phyloP scores from a whole-genome alignment of 2,888 invertebrate genomes.

The Philopedon plagiatum region DNA sequence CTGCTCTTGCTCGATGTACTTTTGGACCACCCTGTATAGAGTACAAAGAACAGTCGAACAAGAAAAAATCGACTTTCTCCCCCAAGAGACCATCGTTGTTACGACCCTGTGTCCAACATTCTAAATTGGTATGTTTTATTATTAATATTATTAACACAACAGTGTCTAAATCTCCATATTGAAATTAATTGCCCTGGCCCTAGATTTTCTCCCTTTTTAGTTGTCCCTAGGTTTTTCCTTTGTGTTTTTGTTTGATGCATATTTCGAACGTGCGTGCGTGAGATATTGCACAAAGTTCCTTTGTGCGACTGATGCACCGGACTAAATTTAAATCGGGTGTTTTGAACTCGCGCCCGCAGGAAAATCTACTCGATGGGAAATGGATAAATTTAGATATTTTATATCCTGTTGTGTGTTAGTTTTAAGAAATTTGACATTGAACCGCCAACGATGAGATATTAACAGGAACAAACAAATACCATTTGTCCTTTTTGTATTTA shows the following conservation, averaged over 20 bases:
- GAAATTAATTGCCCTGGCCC: too few species aligned
- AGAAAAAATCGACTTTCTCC: too few species aligned
- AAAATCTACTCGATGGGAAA: slow-evolving; percentile 30
- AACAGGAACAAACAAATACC: slow-evolving; percentile 31
- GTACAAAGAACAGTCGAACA: too few species aligned
- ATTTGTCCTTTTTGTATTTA: neutral
- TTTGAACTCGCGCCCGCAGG: slow-evolving; percentile 42
- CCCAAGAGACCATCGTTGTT: too few species aligned
- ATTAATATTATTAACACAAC: too few species aligned
- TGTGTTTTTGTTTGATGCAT: neutral
- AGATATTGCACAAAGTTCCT: slow-evolving; percentile 34
- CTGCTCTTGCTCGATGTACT: too few species aligned
- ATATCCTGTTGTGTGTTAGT: slow-evolving; percentile 39
- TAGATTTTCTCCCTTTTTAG: too few species aligned
- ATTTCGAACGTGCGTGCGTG: neutral
- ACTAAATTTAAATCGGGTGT: slow-evolving; percentile 47
- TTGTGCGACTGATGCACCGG: slow-evolving; percentile 37
- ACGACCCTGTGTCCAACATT: too few species aligned
- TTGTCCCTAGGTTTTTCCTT: too few species aligned
- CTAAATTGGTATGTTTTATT: too few species aligned
- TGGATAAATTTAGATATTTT: slow-evolving; percentile 43
- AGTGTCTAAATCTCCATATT: too few species aligned
- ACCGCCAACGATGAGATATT: slow-evolving; percentile 33
- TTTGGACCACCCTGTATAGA: too few species aligned
- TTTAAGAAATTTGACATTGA: slow-evolving; percentile 43